phyloP scores from a whole-genome alignment of 2,888 invertebrate genomes.

The Eurytoma californica region DNA sequence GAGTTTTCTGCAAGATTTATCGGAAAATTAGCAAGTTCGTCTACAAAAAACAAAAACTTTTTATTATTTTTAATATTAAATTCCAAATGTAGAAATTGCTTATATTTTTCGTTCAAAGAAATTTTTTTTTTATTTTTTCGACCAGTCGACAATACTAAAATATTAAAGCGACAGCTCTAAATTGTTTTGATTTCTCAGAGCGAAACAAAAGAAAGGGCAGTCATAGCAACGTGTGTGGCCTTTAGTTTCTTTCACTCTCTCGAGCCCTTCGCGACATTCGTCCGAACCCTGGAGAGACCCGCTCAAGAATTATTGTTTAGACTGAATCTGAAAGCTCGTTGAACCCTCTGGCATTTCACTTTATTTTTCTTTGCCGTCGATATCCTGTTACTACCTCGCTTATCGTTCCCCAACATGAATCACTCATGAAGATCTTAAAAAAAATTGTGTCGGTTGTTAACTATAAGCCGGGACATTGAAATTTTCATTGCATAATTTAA shows the following conservation, averaged over 20 bases:
- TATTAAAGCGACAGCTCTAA: no score
- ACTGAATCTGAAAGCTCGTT: constrained; percentile 30
- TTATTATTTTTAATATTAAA: no score
- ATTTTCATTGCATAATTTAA: neutral
- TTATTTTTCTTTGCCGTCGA: neutral
- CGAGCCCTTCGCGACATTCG: constrained; percentile 3
- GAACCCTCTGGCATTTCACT: neutral
- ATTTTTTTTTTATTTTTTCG: no score
- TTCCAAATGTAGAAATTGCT: no score
- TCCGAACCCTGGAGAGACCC: neutral
- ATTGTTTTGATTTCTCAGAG: no score
- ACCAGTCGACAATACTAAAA: no score
- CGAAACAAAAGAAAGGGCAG: no score
- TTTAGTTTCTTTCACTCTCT: constrained; percentile 5
- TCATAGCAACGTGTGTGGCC: neutral
- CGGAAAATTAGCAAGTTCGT: no score
- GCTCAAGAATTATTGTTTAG: constrained; percentile 43
- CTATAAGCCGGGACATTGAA: neutral
- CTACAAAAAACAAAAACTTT: no score
- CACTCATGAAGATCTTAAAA: neutral
- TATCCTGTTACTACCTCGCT: no score
- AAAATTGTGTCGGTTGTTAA: neutral
- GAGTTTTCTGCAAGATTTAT: no score
- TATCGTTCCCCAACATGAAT: neutral
- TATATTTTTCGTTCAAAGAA: no score